phyloP scores from a whole-genome alignment of 2,797 vertebrate genomes.

The Phalanger gymnotis region DNA sequence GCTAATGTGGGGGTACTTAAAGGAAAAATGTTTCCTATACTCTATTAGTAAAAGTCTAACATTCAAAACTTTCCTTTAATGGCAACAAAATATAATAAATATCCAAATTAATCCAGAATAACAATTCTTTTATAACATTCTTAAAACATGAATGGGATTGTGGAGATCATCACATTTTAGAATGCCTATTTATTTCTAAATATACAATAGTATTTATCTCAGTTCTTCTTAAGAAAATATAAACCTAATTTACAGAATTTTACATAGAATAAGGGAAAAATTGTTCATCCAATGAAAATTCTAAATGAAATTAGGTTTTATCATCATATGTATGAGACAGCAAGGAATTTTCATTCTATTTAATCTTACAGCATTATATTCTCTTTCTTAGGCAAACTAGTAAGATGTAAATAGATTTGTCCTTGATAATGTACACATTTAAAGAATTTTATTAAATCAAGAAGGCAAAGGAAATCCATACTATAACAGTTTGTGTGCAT shows the following conservation, averaged over 20 bases:
- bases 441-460: conserved; percentile 53
- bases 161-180: conserved; percentile 1
- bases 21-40: not conserved
- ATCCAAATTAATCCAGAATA: not conserved
- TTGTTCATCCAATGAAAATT: conserved; percentile 40
- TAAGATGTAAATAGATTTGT: conserved; percentile 63
- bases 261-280: conserved; percentile 3
- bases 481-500: not conserved
- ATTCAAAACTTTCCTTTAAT: not conserved
- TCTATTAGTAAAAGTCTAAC: conserved; percentile 26
- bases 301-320: conserved; percentile 31
- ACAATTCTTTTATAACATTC: conserved; percentile 41
- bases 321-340: conserved; percentile 55
- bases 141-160: conserved; percentile 44
- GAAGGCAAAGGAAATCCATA: conserved; percentile 42
- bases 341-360: conserved; percentile 62
- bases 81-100: conserved; percentile 46
- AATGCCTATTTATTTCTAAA: conserved; percentile 31
- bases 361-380: conserved; percentile 59
- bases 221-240: conserved; percentile 20
- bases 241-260: conserved; percentile 61
- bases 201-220: conserved; percentile 26
- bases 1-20: not conserved
- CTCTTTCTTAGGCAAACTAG: conserved; percentile 58
- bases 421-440: conserved; percentile 55